Evolutionary conservation across 2,797 vertebrate species (phyloP).

Genomic region (Moxostoma hubbsi): DNA sequence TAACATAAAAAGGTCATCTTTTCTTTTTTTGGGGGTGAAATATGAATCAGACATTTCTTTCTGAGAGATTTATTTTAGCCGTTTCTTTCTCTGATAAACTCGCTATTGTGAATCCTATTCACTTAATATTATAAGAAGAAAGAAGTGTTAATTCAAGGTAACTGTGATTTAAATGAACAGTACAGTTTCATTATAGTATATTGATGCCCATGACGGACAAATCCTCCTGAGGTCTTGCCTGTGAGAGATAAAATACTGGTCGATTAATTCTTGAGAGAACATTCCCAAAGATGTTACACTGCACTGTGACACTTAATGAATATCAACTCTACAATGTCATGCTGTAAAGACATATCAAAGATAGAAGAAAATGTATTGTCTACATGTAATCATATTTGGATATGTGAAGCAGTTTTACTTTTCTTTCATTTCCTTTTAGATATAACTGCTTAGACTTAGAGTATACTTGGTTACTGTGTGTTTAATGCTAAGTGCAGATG

Average conservation of each 20-base stretch:
- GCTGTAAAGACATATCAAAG: constrained; percentile 3
- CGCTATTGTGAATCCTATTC: background rate
- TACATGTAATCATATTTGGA: constrained; percentile 1
- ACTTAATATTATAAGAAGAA: background rate
- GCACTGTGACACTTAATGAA: background rate
- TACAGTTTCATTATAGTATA: background rate
- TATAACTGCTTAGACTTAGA: constrained; percentile 14
- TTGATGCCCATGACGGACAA: background rate
- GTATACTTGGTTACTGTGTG: constrained; percentile 14
- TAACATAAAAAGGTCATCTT: background rate
- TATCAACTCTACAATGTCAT: background rate
- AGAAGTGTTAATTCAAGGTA: background rate
- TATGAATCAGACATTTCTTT: background rate
- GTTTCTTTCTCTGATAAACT: background rate
- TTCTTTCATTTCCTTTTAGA: constrained; percentile 31
- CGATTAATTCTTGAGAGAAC: background rate
- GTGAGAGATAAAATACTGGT: background rate
- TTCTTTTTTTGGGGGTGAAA: background rate
- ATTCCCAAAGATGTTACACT: background rate
- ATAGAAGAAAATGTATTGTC: constrained; percentile 26
- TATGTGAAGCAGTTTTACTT: background rate
- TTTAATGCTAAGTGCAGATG: constrained; percentile 13
- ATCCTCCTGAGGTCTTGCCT: background rate
- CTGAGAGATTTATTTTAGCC: background rate
- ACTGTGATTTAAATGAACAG: background rate